Base-by-base conservation (phyloP, 2,797 vertebrate genomes). In the Knipowitschia caucasica region DNA sequence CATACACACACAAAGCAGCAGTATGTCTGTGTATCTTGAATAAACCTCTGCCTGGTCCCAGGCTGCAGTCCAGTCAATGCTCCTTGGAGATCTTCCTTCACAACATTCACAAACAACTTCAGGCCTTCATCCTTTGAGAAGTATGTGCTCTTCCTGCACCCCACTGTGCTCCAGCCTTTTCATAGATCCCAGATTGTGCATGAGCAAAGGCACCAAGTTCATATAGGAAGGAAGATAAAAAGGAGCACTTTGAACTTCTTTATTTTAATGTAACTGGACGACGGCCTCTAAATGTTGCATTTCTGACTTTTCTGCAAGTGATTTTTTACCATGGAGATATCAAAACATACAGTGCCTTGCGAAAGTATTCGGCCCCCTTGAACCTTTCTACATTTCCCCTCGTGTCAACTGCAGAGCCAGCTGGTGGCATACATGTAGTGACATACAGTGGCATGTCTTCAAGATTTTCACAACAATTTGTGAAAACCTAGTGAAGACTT, bases 151-250 rank as follows among this genome's bases (percentile, higher is more conserved):
- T 80, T 71, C 62, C 64, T 64, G 73, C 74, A 34, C 73, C 82
- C 79, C 40, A 50, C 74, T 59, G 79, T 33, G 73, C 74, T 68
- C 42, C 56, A 63, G 68, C 65, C 53, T 73, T 79, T 64, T 69
- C 12, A 36, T 64, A 76, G 53, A 79, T 79, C 56, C 70, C 46
- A 1, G 23, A 68, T 71, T 80, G 73, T 67, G 73, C 75, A 74
- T 69, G 76, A 75, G 74, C 64, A 52, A 59, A 73, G 73, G 82
- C 53, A 58, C 56, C 56, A 71, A 60, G 56, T 75, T 85, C 80
- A 85, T 83, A 67, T 73, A 64, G 66, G 68, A 69, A 35, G 77
- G 63, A 54, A 74, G 77, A 74, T 78, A 63, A 70, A 58, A 43
- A 12, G 5, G 10, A 31, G 50, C 45, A 50, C 62, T 80, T 73